phyloP scores from a whole-genome alignment of 2,888 invertebrate species.

The Leistus spinibarbis region DNA sequence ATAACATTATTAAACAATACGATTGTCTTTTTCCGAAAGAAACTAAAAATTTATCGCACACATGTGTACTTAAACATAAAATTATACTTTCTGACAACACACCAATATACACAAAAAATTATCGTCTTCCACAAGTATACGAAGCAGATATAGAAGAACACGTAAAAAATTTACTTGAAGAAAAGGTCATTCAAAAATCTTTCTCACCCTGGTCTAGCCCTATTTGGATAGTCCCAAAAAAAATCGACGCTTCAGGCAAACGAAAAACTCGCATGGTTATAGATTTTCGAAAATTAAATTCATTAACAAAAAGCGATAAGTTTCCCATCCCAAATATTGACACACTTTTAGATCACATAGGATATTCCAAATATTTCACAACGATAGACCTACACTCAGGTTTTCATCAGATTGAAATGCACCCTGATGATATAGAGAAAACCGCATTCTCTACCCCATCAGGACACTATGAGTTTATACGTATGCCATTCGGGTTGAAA shows the following conservation, averaged over 20 bases:
- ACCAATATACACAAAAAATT: constrained; percentile 12
- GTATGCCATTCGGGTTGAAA: constrained; percentile 2
- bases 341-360: constrained; percentile 2
- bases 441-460: not conserved
- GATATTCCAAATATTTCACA: constrained; percentile 12
- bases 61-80: not conserved
- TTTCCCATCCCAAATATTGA: constrained; percentile 17
- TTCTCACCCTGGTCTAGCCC: constrained; percentile 3
- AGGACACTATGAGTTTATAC: not conserved
- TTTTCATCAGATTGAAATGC: not conserved
- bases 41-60: constrained; percentile 6
- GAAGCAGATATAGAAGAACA: constrained; percentile 9
- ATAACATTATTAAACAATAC: not conserved
- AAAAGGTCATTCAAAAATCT: constrained; percentile 5
- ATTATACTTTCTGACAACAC: too few species aligned
- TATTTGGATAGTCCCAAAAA: not conserved
- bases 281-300: constrained; percentile 14
- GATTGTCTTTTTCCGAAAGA: not conserved
- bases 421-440: constrained; percentile 2
- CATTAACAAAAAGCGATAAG: not conserved
- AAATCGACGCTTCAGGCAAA: constrained; percentile 12
- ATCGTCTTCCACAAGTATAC: constrained; percentile 1
- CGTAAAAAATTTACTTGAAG: not conserved
- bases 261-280: constrained; percentile 11
- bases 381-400: not conserved